Conservation (phyloP, 2,888 invertebrate species). For the Drosophila subquinaria region DNA sequence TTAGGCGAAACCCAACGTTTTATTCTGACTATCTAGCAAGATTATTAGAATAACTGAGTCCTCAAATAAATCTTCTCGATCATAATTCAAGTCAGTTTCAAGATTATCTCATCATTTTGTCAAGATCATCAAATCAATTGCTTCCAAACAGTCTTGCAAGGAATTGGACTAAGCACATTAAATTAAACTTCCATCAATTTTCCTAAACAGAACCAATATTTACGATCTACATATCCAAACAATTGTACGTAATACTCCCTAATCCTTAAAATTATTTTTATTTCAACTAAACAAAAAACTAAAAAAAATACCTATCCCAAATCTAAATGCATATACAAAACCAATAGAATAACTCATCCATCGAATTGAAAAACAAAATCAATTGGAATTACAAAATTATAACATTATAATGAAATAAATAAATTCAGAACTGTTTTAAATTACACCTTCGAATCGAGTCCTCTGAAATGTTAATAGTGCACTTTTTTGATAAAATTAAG, state of each 20-base stretch:
- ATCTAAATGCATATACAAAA: constrained; percentile 75
- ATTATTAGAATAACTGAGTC: constrained; percentile 38
- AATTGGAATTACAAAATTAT: constrained; percentile 71
- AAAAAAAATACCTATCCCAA: constrained; percentile 41
- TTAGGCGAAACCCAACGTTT: constrained; percentile 60
- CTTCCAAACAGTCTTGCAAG: constrained; percentile 47
- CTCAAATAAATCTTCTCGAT: constrained; percentile 38
- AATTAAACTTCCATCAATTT: constrained; percentile 41
- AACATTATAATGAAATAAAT: constrained; percentile 17
- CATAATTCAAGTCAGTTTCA: constrained; percentile 42
- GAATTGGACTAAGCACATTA: constrained; percentile 47
- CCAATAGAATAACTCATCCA: constrained; percentile 84
- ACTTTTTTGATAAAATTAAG: neutral
- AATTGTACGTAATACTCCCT: constrained; percentile 54
- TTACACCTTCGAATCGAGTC: neutral
- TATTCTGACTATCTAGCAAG: constrained; percentile 46
- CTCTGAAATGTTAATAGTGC: neutral
- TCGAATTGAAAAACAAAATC: constrained; percentile 37
- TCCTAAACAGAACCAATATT: constrained; percentile 55
- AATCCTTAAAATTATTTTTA: constrained; percentile 43
- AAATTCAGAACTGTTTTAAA: neutral
- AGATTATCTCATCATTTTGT: constrained; percentile 20
- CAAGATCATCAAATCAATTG: constrained; percentile 42
- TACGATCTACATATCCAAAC: constrained; percentile 59
- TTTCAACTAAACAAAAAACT: constrained; percentile 36